phyloP scores from a whole-genome alignment of 2,113 vertebrate species.

The Equus quagga region DNA sequence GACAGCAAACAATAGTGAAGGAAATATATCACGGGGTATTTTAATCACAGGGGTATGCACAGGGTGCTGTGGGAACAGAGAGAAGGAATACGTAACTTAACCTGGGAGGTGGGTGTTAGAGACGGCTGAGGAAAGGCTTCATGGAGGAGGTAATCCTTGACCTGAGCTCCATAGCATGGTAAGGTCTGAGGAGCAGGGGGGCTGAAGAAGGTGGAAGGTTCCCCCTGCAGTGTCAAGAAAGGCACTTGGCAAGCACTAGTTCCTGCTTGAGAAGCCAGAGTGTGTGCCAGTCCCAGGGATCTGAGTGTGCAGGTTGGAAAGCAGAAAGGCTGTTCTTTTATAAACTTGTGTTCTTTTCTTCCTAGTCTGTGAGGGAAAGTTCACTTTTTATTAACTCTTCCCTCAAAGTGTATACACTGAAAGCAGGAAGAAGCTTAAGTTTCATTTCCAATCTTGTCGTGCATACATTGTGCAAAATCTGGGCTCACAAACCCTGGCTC shows the following conservation, averaged over 20 bases:
- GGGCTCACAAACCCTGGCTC: not conserved
- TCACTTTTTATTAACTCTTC: constrained; percentile 44
- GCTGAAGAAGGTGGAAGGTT: not conserved
- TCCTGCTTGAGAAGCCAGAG: not conserved
- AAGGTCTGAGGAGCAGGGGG: not conserved
- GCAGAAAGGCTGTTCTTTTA: not conserved
- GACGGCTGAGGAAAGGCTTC: not conserved
- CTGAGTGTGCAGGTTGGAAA: constrained; percentile 29
- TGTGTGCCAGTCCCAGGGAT: not conserved
- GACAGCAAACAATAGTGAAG: not conserved
- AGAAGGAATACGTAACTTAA: not conserved
- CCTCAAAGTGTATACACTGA: not conserved
- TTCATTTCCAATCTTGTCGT: constrained; percentile 38
- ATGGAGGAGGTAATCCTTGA: not conserved
- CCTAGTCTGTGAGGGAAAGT: not conserved
- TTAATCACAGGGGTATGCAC: not conserved
- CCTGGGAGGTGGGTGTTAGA: not conserved
- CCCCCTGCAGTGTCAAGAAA: not conserved
- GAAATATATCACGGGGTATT: not conserved
- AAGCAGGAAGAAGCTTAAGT: not conserved
- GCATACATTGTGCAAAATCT: not conserved
- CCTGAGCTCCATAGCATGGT: not conserved
- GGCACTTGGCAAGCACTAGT: not conserved
- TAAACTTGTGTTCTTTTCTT: constrained; percentile 25
- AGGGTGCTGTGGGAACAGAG: not conserved